phyloP scores from a whole-genome alignment of 2,113 vertebrate species.

The Platysteira castanea region DNA sequence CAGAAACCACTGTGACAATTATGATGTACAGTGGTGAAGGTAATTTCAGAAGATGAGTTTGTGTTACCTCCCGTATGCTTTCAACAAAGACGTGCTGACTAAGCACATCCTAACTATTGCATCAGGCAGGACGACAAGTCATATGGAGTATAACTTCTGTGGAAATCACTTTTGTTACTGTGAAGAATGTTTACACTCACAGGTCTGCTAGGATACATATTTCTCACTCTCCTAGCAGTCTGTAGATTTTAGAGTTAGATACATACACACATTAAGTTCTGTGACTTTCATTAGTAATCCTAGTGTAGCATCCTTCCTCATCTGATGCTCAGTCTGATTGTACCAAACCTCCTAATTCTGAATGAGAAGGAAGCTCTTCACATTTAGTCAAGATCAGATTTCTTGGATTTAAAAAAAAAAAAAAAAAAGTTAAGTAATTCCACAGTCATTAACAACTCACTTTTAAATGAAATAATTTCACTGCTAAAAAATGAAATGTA shows the following conservation, averaged over 20 bases:
- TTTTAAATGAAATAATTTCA: not conserved
- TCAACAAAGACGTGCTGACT: not conserved
- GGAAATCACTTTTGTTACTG: not conserved
- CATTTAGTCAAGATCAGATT: not conserved
- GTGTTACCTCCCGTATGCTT: not conserved
- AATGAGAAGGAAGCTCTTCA: not conserved
- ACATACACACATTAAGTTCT: not conserved
- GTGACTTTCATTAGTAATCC: not conserved
- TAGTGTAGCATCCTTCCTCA: not conserved
- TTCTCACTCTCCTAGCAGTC: not conserved
- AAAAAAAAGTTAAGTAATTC: not conserved
- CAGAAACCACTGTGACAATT: not conserved
- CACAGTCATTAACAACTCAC: not conserved
- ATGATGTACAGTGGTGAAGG: not conserved
- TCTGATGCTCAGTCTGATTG: not conserved
- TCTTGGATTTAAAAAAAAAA: not conserved
- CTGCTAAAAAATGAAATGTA: not conserved
- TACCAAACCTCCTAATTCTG: not conserved
- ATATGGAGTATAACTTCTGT: not conserved
- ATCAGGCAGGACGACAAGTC: not conserved
- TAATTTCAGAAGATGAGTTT: not conserved
- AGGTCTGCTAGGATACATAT: not conserved
- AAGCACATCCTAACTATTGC: not conserved
- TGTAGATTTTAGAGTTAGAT: not conserved
- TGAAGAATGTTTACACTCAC: not conserved